phyloP scores from a whole-genome alignment of 92 coral and sea anemone species.

The Porites lobata region DNA sequence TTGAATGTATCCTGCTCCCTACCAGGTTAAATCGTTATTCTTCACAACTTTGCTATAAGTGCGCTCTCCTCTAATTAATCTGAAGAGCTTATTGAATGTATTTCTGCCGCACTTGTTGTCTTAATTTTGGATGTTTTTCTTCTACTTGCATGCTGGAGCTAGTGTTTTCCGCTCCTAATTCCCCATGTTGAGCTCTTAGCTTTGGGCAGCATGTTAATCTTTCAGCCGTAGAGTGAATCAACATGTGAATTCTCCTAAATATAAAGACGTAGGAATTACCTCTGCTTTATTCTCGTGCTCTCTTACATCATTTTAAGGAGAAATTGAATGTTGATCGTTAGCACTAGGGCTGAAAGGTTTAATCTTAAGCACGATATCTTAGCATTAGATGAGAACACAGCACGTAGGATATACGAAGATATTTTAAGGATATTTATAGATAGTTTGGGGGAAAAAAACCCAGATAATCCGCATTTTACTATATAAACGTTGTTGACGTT shows the following conservation, averaged over 20 bases:
- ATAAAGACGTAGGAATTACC: not conserved
- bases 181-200: slow-evolving; percentile 42
- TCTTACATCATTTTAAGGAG: not conserved
- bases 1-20: no score
- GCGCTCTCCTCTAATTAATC: not conserved
- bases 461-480: no score
- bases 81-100: not conserved
- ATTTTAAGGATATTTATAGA: not conserved
- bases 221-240: not conserved
- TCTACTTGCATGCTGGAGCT: not conserved
- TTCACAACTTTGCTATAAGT: no score
- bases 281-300: not conserved
- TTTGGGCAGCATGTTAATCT: slow-evolving; percentile 22
- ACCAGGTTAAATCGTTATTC: no score
- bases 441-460: not conserved
- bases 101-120: not conserved
- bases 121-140: not conserved
- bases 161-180: not conserved
- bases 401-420: not conserved
- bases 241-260: not conserved
- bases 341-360: not conserved
- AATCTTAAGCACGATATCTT: not conserved
- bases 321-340: not conserved
- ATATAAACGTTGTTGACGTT: no score
- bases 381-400: not conserved